Evolutionary conservation across 1,140 invertebrate genomes (phyloP).

Genomic region (Tribolium castaneum): DNA sequence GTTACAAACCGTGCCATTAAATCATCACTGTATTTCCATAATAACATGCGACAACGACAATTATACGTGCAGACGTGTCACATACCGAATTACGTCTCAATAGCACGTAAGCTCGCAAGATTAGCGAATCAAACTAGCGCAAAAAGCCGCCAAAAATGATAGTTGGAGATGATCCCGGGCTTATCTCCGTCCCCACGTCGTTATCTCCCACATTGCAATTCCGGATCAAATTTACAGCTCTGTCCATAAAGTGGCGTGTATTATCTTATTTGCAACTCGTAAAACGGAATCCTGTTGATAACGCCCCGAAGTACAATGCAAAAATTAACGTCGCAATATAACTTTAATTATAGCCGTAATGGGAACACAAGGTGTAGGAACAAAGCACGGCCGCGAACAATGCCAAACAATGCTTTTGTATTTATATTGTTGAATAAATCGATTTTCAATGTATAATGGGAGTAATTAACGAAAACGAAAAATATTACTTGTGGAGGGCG

Average conservation of each 20-base stretch:
- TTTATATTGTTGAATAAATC: slow-evolving; percentile 47
- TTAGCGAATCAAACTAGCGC: background rate
- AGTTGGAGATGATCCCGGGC: background rate
- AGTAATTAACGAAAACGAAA: slow-evolving; percentile 31
- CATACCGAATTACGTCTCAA: slow-evolving; percentile 7
- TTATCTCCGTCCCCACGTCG: background rate
- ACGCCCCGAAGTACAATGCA: slow-evolving; percentile 48
- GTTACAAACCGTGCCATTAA: slow-evolving; percentile 32
- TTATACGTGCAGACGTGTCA: slow-evolving; percentile 17
- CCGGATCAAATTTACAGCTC: slow-evolving; percentile 3
- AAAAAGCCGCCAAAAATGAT: background rate
- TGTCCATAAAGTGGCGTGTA: slow-evolving; percentile 31
- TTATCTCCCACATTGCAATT: background rate
- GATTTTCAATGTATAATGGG: slow-evolving; percentile 44
- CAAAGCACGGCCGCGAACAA: slow-evolving; percentile 42
- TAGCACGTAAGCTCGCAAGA: background rate
- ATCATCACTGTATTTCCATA: slow-evolving; percentile 35
- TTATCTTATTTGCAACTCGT: slow-evolving; percentile 47
- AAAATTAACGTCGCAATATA: slow-evolving; percentile 54
- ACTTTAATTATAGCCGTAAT: slow-evolving; percentile 52
- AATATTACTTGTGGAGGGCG: background rate
- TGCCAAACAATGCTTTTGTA: slow-evolving; percentile 40
- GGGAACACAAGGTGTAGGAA: slow-evolving; percentile 43
- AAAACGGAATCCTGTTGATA: slow-evolving; percentile 47
- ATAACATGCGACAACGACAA: slow-evolving; percentile 27